phyloP scores from a whole-genome alignment of 1,140 invertebrate species.

The Panagrolaimus sp. region DNA sequence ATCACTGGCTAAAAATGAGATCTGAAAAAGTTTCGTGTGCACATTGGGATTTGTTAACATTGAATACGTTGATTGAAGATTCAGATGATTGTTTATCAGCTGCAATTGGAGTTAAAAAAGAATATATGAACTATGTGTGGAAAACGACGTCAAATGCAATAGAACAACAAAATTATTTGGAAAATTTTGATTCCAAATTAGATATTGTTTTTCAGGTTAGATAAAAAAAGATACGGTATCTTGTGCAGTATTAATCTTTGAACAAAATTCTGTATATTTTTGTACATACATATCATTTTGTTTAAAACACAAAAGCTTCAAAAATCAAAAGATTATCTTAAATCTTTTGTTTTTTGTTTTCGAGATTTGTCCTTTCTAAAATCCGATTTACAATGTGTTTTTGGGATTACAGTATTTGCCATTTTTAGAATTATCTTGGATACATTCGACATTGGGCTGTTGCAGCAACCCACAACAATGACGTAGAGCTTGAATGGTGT shows the following conservation, averaged over 20 bases:
- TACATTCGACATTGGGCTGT: slow-evolving; percentile 25
- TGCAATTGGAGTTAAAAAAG: slow-evolving; percentile 27
- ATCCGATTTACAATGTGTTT: background rate
- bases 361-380: no score
- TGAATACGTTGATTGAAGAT: slow-evolving; percentile 31
- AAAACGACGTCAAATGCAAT: background rate
- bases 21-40: slow-evolving; percentile 24
- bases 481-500: slow-evolving; percentile 22
- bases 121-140: slow-evolving; percentile 9
- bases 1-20: slow-evolving; percentile 31
- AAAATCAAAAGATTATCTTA: no score
- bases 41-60: slow-evolving; percentile 24
- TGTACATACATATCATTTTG: no score
- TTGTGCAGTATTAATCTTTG: no score
- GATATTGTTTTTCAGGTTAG: slow-evolving; percentile 2
- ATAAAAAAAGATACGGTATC: no score
- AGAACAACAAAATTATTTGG: background rate
- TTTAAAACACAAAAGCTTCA: no score
- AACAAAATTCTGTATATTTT: no score
- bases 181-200: background rate
- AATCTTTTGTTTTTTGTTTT: no score
- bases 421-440: slow-evolving; percentile 25
- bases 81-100: slow-evolving; percentile 29
- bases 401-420: slow-evolving; percentile 16
- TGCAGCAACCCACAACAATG: slow-evolving; percentile 11